Conservation (phyloP, 2,113 vertebrate genomes). For the Dicerorhinus sumatrensis region DNA sequence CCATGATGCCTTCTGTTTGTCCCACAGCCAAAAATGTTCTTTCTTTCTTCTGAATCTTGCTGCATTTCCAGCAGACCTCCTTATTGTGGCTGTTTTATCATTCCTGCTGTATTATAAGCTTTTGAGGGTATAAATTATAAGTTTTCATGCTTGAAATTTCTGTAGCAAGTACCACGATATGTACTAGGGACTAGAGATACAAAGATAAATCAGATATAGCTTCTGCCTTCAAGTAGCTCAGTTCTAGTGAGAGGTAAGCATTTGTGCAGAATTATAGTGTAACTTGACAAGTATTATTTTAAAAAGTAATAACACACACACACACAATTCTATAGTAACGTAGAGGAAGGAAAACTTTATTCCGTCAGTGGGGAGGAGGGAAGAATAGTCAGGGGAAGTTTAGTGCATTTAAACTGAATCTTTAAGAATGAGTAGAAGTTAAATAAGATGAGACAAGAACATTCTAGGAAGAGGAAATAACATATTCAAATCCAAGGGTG, state of each 20-base stretch:
- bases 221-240: background rate
- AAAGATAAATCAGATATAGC: slow-evolving; percentile 49
- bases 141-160: slow-evolving; percentile 9
- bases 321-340: background rate
- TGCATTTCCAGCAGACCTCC: slow-evolving; percentile 14
- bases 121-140: slow-evolving; percentile 16
- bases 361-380: background rate
- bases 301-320: background rate
- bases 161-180: background rate
- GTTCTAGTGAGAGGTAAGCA: background rate
- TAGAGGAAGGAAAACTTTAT: background rate
- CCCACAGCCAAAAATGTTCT: background rate
- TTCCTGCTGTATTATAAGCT: background rate
- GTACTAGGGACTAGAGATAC: background rate
- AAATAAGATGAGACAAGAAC: slow-evolving; percentile 41
- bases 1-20: background rate
- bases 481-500: slow-evolving; percentile 20
- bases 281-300: slow-evolving; percentile 36
- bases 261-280: slow-evolving; percentile 14
- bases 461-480: slow-evolving; percentile 43
- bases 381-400: background rate
- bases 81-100: background rate
- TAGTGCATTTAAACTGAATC: slow-evolving; percentile 29
- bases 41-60: background rate
- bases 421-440: slow-evolving; percentile 57